Percentiles rank a stretch among this genome's conserved stretches.
Evolutionary conservation across 2,797 vertebrate species (phyloP).

Genomic region (Chloroceryle inda): DNA sequence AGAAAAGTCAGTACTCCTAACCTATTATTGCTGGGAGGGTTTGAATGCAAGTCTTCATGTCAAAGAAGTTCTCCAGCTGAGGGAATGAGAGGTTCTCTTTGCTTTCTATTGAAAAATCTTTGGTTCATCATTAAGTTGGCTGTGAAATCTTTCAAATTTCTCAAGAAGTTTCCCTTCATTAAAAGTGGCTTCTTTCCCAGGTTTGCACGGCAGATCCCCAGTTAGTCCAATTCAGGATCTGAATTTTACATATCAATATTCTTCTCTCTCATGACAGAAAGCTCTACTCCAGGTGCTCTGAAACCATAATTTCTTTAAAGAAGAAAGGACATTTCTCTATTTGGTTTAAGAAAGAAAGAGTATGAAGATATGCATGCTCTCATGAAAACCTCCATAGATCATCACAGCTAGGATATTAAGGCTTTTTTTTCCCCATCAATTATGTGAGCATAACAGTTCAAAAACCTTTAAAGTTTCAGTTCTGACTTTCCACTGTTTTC

Average conservation of each 20-base stretch:
- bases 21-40: neutral
- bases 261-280: neutral
- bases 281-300: neutral
- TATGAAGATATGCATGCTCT: neutral
- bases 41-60: neutral
- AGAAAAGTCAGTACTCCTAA: neutral
- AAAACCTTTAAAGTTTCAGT: neutral
- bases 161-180: neutral
- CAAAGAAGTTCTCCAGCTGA: neutral
- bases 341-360: neutral
- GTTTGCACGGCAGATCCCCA: neutral
- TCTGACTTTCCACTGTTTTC: neutral
- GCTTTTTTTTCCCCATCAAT: neutral
- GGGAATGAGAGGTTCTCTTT: neutral
- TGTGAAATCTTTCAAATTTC: neutral
- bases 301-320: neutral
- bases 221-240: neutral
- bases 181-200: neutral
- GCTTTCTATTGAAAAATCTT: neutral
- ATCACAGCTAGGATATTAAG: neutral
- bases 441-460: neutral
- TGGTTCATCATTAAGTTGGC: neutral
- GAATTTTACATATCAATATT: neutral
- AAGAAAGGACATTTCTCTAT: neutral
- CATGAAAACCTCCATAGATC: neutral